Evolutionary conservation across 2,797 vertebrate species (phyloP).

Genomic region (Sciaenops ocellatus): DNA sequence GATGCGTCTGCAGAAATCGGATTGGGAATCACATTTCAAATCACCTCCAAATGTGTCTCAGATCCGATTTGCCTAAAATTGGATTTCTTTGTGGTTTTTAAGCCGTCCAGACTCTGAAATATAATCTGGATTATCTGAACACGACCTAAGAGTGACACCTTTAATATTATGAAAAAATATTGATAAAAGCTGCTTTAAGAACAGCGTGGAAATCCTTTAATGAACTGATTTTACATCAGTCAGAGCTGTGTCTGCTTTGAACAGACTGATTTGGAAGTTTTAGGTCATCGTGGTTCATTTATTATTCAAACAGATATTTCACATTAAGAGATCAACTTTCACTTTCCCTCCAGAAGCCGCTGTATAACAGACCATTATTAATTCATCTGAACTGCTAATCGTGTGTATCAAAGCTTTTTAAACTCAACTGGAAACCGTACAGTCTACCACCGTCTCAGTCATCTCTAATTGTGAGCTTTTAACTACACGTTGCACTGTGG

Average conservation of each 20-base stretch:
- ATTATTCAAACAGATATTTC: constrained; percentile 20
- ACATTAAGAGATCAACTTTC: constrained; percentile 6
- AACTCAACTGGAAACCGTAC: constrained; percentile 16
- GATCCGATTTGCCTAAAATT: no score
- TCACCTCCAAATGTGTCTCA: no score
- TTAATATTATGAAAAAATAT: not conserved
- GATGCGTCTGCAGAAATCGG: no score
- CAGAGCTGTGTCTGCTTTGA: not conserved
- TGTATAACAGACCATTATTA: constrained; percentile 12
- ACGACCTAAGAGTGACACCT: not conserved
- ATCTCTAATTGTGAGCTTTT: constrained; percentile 23
- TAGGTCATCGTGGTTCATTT: constrained; percentile 15
- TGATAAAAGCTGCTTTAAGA: not conserved
- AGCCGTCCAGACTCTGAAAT: no score
- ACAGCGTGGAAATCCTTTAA: no score
- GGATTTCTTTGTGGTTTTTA: no score
- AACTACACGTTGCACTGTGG: constrained; percentile 2
- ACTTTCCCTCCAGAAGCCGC: constrained; percentile 6
- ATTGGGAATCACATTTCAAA: no score
- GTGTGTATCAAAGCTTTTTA: constrained; percentile 3
- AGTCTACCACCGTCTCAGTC: constrained; percentile 10
- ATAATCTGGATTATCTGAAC: no score
- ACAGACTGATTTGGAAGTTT: constrained; percentile 14
- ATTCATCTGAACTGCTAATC: constrained; percentile 19
- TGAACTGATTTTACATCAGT: not conserved